Evolutionary conservation across 2,113 vertebrate species (phyloP).

Genomic region (Paracanthobrama guichenoti): DNA sequence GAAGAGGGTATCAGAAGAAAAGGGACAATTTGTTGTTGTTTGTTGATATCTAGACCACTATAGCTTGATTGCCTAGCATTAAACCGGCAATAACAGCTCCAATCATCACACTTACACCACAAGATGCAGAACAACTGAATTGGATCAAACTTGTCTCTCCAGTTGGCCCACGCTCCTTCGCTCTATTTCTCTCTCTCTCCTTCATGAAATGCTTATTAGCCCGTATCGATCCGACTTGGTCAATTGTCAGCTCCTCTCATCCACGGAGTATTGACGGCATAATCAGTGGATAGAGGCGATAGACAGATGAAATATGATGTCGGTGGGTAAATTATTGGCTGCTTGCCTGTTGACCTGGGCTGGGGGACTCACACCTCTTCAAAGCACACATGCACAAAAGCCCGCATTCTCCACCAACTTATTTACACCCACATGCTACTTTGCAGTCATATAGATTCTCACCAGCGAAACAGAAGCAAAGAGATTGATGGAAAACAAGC

Average conservation of each 20-base stretch:
- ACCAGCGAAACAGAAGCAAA: constrained; percentile 26
- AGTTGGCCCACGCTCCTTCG: constrained; percentile 68
- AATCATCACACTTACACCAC: constrained; percentile 99
- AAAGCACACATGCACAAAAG: constrained; percentile 39
- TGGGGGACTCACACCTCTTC: constrained; percentile 82
- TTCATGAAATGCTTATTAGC: constrained; percentile 98
- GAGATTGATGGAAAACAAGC: constrained; percentile 27
- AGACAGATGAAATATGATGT: constrained; percentile 97
- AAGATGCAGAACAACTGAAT: constrained; percentile 92
- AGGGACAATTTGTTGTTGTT: constrained; percentile 99
- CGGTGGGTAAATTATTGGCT: constrained; percentile 97
- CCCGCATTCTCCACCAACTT: constrained; percentile 30
- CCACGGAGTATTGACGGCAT: constrained; percentile 97
- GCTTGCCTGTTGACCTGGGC: constrained; percentile 92
- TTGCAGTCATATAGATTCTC: constrained; percentile 44
- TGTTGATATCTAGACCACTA: constrained; percentile 99
- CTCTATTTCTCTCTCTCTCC: constrained; percentile 74
- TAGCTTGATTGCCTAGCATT: constrained; percentile 99
- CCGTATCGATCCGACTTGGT: constrained; percentile 96
- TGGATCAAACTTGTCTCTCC: constrained; percentile 88
- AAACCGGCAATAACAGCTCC: constrained; percentile 99
- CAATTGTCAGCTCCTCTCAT: constrained; percentile 99
- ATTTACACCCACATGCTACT: constrained; percentile 40
- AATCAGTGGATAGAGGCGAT: constrained; percentile 94
- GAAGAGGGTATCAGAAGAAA: constrained; percentile 96